These are phyloP conservation scores for Pseudococcus longispinus DNA, from an alignment of 2,888 invertebrate genomes.

Conservation along the genomic window DNA sequence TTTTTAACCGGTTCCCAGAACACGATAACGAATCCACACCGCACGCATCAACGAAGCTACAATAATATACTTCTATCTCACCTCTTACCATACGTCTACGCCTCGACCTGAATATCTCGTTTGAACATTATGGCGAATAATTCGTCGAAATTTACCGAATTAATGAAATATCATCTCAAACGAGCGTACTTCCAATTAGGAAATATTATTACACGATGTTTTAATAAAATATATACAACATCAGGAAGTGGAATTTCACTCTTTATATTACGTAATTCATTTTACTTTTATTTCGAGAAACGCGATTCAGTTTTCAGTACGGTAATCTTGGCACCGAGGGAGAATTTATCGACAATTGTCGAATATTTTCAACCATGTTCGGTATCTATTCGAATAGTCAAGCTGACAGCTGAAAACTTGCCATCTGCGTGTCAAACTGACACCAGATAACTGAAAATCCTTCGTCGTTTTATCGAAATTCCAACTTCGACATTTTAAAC, in stretches of 20 bases:
- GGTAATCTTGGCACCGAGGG: no score
- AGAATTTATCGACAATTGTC: no score
- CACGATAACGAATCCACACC: neutral
- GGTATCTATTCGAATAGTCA: neutral
- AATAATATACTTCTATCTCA: neutral
- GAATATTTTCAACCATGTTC: neutral
- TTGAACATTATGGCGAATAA: neutral
- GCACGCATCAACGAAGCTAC: neutral
- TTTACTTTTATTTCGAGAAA: neutral
- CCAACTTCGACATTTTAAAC: neutral
- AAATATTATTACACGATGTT: neutral
- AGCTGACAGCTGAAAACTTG: neutral
- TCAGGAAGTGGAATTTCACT: neutral
- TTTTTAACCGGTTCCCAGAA: neutral
- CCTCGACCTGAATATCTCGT: neutral
- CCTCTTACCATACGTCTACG: neutral
- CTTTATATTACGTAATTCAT: neutral
- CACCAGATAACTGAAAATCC: neutral
- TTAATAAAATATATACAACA: no score
- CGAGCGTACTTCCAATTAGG: neutral
- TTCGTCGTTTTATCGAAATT: neutral
- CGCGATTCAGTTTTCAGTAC: neutral
- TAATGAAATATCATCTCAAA: neutral
- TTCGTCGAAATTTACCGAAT: neutral
- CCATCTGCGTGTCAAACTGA: neutral